Evolutionary conservation across 1,140 invertebrate species (phyloP), one percentile per base, ranked within the genome.

Genomic region (Pogonognathellus flavescens): DNA sequence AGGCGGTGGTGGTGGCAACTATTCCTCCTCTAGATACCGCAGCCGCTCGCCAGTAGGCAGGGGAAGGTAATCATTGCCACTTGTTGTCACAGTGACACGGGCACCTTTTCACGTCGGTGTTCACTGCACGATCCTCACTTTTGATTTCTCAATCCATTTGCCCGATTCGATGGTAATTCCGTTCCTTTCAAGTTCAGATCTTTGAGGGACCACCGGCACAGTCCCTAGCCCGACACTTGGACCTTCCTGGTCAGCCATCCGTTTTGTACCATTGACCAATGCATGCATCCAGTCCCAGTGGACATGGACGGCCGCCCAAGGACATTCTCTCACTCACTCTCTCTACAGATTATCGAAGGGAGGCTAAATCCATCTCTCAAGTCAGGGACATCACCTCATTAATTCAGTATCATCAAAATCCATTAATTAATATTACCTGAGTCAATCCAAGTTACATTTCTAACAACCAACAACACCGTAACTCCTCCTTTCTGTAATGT

Each of bases 1-100:
- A 52, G 80, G 84, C 16, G 80, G 84, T 0, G 70, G 81, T 16
- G 84, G 83, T 49, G 60, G 86, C 57, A 50, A 62, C 62, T 50
- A 60, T 84, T 86, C 82, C 57, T 86, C 86, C 16, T 87, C 86
- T 49, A 83, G 92, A 89, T 92, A 92, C 89, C 90, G 92, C 86
- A 92, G 91, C 89, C 92, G 92, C 76, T 93, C 92, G 62, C 92
- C 92, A 83, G 91, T 91, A 89, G 91, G 90, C 90, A 91, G 92
- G 90, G 91, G 91, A 50, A 62, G 60, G 55, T 83, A 83, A 62
- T 83, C 55, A 57, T 62, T 62, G 60, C 83, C 50, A 83, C 55
- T 66, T 59, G 50, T 66, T 59, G 50, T 84, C 83, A 52, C 83
- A 72, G 83, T 84, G 83, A 84, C 62, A 84, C 83, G 31, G 84